Percentiles rank a stretch among this genome's conserved stretches.
These are phyloP conservation scores for Glaucopsyche alexis DNA, from an alignment of 2,888 invertebrate genomes.

Conservation along the genomic window DNA sequence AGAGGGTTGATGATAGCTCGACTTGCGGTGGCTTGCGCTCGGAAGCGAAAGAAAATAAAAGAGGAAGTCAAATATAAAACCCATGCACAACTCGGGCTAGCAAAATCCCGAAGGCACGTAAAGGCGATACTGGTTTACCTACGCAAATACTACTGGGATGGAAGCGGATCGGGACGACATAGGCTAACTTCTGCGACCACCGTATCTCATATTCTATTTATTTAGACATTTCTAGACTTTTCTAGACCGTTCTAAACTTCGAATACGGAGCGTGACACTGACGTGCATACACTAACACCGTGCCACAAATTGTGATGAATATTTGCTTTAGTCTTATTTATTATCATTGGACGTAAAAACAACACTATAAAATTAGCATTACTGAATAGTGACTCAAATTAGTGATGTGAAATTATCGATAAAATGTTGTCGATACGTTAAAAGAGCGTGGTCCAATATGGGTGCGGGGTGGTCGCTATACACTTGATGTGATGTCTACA, in stretches of 20 bases:
- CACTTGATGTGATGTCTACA: conserved; percentile 42
- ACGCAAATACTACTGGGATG: conserved; percentile 51
- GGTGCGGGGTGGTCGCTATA: conserved; percentile 74
- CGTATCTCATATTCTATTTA: conserved; percentile 40
- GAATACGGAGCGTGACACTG: conserved; percentile 44
- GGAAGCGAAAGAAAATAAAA: conserved; percentile 48
- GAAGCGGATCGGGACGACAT: conserved; percentile 52
- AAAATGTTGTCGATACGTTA: conserved; percentile 54
- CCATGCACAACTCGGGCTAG: conserved; percentile 72
- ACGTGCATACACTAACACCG: conserved; percentile 63
- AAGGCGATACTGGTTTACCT: conserved; percentile 49
- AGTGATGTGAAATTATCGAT: conserved; percentile 34
- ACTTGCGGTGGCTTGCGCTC: conserved; percentile 52
- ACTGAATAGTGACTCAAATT: conserved; percentile 16
- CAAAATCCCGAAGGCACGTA: conserved; percentile 55
- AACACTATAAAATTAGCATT: conserved; percentile 49
- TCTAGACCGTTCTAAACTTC: conserved; percentile 33
- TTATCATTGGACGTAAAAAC: conserved; percentile 55
- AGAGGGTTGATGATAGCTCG: conserved; percentile 76
- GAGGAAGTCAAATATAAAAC: conserved; percentile 52
- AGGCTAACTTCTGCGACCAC: conserved; percentile 71
- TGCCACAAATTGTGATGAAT: conserved; percentile 77
- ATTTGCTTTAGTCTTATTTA: conserved; percentile 59
- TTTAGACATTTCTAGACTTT: conserved; percentile 29
- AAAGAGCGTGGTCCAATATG: conserved; percentile 56